Base-by-base conservation (phyloP, 37 sponge, comb jelly and placozoan genomes). In the Mnemiopsis leidyi region DNA sequence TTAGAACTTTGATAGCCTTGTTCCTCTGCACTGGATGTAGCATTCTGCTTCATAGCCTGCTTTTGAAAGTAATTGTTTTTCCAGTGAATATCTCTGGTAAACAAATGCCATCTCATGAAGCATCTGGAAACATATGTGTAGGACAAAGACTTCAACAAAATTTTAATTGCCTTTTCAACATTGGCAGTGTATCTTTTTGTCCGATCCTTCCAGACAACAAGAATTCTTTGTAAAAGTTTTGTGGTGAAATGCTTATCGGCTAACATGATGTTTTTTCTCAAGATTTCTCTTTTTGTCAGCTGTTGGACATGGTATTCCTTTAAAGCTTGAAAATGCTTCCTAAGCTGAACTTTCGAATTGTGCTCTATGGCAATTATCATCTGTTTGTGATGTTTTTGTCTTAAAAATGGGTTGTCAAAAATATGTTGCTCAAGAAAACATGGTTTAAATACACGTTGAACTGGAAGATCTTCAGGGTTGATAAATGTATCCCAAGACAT, bases 1-100 rank as follows among this genome's bases (percentile, higher is more conserved):
- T 77, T 32, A 34, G 33, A 5, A 2, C 18, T 36, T 32, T 28
- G 79, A 34, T 48, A 5, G 13, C 13, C 30, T 71, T 1, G 90
- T 39, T 21, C 16, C 0, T 40, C 35, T 40, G 61, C 0, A 40
- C 9, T 85, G 0, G 9, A 24, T 39, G n/a, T 29, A 40, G 39
- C 48, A 36, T 35, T 36, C 39, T 85, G 40, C 39, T 23, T 38
- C 29, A 40, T 34, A 13, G 79, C 79, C 24, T 85, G 90, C n/a
- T 25, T 85, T 40, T 85, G 90, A 85, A 85, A 85, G 24, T 40
- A 85, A 18, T 85, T 85, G 48, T 85, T 85, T 85, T 85, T 85
- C 90, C 90, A 85, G 35, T 85, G 90, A n/a, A 85, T 85, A 26
- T 85, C 90, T 21, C 35, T 85, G 1, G 90, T 85, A 61, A 85